A percentile compares a stretch with the other conserved stretches of the same genome.
phyloP scores from a whole-genome alignment of 2,888 invertebrate species.

The Trachelus tabidus region DNA sequence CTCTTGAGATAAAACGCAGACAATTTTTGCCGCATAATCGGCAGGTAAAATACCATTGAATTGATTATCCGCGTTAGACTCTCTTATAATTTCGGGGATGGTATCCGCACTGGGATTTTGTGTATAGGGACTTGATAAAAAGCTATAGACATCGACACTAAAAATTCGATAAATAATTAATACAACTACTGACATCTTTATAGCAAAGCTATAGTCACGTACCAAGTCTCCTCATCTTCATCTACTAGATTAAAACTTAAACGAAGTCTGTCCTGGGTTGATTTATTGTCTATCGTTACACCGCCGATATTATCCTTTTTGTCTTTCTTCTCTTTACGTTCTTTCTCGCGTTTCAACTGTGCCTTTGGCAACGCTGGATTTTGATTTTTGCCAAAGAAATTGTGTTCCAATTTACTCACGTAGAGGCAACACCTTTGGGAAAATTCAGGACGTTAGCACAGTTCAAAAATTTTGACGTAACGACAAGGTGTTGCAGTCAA shows the following conservation, averaged over 20 bases:
- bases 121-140: constrained; percentile 77
- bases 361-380: constrained; percentile 75
- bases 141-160: constrained; percentile 88
- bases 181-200: background rate
- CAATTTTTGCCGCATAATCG: constrained; percentile 86
- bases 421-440: constrained; percentile 83
- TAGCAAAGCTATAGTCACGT: constrained; percentile 54
- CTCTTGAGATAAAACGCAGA: constrained; percentile 89
- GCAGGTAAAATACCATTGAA: constrained; percentile 75
- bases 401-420: constrained; percentile 91
- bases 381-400: constrained; percentile 86
- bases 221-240: constrained; percentile 83
- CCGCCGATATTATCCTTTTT: constrained; percentile 64
- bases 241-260: constrained; percentile 73
- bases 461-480: background rate
- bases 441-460: constrained; percentile 3
- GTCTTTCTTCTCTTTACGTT: constrained; percentile 68
- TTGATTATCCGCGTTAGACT: constrained; percentile 69
- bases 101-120: constrained; percentile 70
- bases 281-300: constrained; percentile 69
- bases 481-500: background rate
- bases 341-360: constrained; percentile 74
- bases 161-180: constrained; percentile 41
- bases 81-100: constrained; percentile 76
- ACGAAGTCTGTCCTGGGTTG: constrained; percentile 72